A percentile compares a stretch with the other conserved stretches of the same genome.
These are phyloP conservation scores for Thysanoteuthis rhombus DNA, from an alignment of 2,888 invertebrate genomes.

Conservation along the genomic window DNA sequence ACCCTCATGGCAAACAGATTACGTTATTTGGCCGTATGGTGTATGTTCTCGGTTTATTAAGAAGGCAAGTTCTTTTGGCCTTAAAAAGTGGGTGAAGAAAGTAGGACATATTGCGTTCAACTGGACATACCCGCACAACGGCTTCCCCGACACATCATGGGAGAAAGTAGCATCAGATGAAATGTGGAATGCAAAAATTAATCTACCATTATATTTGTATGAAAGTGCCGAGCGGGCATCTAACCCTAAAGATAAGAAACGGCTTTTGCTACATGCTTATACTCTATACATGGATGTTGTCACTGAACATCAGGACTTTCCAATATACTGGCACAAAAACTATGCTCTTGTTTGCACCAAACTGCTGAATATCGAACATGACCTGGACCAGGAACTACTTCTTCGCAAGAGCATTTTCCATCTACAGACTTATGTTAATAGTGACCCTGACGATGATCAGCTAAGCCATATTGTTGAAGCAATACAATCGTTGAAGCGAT, in stretches of 20 bases:
- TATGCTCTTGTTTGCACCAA: conserved; percentile 59
- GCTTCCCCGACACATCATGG: conserved; percentile 49
- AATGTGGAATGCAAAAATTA: conserved; percentile 65
- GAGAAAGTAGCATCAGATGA: conserved; percentile 64
- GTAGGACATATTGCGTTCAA: conserved; percentile 48
- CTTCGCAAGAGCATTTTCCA: conserved; percentile 44
- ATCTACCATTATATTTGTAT: conserved; percentile 53
- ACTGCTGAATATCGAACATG: conserved; percentile 41
- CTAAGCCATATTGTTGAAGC: conserved; percentile 39
- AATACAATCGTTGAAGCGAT: conserved; percentile 36
- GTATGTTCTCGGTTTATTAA: conserved; percentile 54
- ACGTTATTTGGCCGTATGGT: conserved; percentile 59
- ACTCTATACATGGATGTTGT: conserved; percentile 60
- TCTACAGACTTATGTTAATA: conserved; percentile 43
- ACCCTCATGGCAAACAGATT: conserved; percentile 53
- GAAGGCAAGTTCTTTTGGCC: conserved; percentile 40
- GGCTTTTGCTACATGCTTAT: conserved; percentile 49
- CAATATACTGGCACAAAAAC: conserved; percentile 64
- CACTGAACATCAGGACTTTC: conserved; percentile 46
- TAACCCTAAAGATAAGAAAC: conserved; percentile 37
- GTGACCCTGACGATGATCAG: conserved; percentile 40
- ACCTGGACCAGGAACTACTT: conserved; percentile 37
- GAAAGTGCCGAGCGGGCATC: conserved; percentile 42
- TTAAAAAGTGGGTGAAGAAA: conserved; percentile 43
- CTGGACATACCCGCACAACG: conserved; percentile 51